These are phyloP conservation scores for Brevipalpus yothersi DNA, from an alignment of 1,140 invertebrate species.

Conservation along the genomic window DNA sequence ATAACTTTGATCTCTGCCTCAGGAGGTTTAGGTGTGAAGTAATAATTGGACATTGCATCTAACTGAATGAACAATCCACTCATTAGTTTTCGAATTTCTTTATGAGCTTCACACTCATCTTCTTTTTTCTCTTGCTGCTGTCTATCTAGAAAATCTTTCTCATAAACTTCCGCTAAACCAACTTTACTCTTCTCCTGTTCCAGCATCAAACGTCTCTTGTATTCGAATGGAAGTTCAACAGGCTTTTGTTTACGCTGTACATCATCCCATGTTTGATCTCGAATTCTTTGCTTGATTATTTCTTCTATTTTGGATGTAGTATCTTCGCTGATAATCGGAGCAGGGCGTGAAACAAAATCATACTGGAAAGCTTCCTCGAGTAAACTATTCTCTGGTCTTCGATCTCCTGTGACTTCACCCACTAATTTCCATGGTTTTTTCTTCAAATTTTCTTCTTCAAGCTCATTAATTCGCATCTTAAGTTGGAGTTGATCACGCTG, in stretches of 20 bases:
- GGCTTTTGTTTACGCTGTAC: conserved; percentile 70
- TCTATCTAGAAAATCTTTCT: conserved; percentile 67
- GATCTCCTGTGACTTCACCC: conserved; percentile 53
- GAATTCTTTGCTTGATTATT: conserved; percentile 68
- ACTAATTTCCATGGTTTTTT: conserved; percentile 79
- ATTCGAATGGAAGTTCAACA: conserved; percentile 52
- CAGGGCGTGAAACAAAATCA: conserved; percentile 47
- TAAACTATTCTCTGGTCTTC: conserved; percentile 67
- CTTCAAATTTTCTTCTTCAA: conserved; percentile 29
- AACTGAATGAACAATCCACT: conserved; percentile 55
- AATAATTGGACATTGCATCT: conserved; percentile 75
- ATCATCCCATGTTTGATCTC: conserved; percentile 85
- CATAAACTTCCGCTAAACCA: conserved; percentile 83
- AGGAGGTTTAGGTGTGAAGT: conserved; percentile 67
- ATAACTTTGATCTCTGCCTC: conserved; percentile 70
- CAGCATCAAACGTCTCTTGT: conserved; percentile 65
- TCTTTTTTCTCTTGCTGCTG: conserved; percentile 32
- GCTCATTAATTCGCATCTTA: not conserved
- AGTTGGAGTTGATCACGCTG: not conserved
- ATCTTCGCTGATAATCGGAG: conserved; percentile 72
- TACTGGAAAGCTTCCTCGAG: conserved; percentile 74
- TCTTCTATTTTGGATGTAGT: conserved; percentile 65
- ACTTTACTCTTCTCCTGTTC: conserved; percentile 88
- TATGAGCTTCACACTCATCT: conserved; percentile 37
- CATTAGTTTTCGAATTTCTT: conserved; percentile 49